A percentile compares a stretch with the other conserved stretches of the same genome.
These are phyloP conservation scores for Sula dactylatra DNA, from an alignment of 2,113 vertebrate genomes.

Conservation along the genomic window DNA sequence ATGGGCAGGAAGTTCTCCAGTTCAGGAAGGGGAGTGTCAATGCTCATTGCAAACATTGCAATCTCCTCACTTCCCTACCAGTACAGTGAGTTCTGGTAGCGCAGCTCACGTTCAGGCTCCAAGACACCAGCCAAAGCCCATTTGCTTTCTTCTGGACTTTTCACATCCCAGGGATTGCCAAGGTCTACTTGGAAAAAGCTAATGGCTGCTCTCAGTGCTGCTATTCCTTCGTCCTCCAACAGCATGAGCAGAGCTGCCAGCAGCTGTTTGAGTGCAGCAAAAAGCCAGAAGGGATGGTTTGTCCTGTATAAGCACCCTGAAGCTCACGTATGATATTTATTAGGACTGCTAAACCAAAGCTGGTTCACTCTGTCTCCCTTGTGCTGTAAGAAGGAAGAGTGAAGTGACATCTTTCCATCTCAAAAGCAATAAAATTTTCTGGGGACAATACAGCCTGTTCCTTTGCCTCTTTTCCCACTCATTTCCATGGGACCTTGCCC, in stretches of 20 bases:
- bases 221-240: not conserved
- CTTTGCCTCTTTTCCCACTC: not conserved
- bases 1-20: not conserved
- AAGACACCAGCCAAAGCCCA: not conserved
- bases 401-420: not conserved
- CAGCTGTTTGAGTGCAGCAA: not conserved
- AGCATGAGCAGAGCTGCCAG: not conserved
- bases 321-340: not conserved
- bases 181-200: not conserved
- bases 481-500: fast-evolving
- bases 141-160: not conserved
- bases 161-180: not conserved
- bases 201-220: not conserved
- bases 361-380: not conserved
- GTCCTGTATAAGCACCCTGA: not conserved
- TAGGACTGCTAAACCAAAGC: not conserved
- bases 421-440: not conserved
- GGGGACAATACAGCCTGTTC: not conserved
- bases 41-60: not conserved
- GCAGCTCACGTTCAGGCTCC: not conserved
- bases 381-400: not conserved
- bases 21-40: not conserved
- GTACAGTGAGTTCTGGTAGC: not conserved
- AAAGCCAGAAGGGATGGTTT: not conserved
- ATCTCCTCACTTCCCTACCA: not conserved